Conservation (phyloP, 2,888 invertebrate genomes). For the Chrysolina americana region DNA sequence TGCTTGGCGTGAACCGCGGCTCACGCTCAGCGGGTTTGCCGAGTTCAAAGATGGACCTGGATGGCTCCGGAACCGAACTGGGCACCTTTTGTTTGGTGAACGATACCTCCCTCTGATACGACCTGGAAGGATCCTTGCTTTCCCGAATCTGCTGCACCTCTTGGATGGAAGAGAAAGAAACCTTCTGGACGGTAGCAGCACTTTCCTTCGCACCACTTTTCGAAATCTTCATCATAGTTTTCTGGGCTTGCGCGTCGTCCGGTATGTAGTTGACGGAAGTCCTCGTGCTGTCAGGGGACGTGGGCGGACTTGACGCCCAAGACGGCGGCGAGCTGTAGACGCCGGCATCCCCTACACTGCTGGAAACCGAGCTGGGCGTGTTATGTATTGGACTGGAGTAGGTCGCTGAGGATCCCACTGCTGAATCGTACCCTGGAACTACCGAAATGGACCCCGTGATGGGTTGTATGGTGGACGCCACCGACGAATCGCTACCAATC, state of each 20-base stretch:
- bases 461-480: conserved; percentile 66
- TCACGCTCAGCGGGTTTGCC: conserved; percentile 58
- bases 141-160: conserved; percentile 66
- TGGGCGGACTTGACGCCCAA: conserved; percentile 74
- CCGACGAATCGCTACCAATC: conserved; percentile 71
- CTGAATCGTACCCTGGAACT: conserved; percentile 73
- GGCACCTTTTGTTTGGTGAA: conserved; percentile 39
- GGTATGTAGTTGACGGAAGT: conserved; percentile 73
- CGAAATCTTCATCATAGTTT: conserved; percentile 56
- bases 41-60: conserved; percentile 33
- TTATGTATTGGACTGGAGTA: conserved; percentile 72
- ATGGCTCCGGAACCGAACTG: conserved; percentile 46
- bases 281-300: conserved; percentile 73
- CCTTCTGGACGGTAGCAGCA: conserved; percentile 71
- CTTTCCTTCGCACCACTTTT: conserved; percentile 54
- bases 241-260: conserved; percentile 64
- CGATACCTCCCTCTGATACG: conserved; percentile 64
- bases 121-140: conserved; percentile 49
- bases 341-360: conserved; percentile 67
- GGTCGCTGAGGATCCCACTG: conserved; percentile 77
- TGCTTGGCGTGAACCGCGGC: conserved; percentile 72
- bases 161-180: conserved; percentile 76
- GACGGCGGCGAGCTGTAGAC: conserved; percentile 73
- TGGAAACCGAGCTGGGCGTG: conserved; percentile 66
- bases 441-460: conserved; percentile 68